Evolutionary conservation across 2,113 vertebrate species (phyloP).

Genomic region (Corythornis madagascariensis): DNA sequence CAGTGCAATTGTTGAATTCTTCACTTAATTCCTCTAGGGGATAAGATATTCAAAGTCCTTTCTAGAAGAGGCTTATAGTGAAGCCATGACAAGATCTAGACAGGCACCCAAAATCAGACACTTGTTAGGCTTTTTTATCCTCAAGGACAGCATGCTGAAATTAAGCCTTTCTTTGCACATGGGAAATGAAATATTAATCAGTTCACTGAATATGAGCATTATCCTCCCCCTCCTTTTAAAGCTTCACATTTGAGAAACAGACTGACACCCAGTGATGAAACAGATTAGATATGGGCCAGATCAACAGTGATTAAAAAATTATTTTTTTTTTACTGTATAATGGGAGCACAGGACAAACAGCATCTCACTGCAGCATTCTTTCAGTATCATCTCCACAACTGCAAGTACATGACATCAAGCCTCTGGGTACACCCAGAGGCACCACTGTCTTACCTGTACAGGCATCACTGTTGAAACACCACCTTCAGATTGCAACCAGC

Average conservation of each 20-base stretch:
- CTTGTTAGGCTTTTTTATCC: not conserved
- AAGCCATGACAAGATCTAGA: not conserved
- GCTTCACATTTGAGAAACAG: not conserved
- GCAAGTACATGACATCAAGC: fast-evolving
- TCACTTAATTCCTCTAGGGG: not conserved
- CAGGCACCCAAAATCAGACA: not conserved
- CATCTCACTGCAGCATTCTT: not conserved
- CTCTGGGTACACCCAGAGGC: fast-evolving
- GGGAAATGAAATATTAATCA: not conserved
- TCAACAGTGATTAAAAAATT: not conserved
- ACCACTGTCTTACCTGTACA: not conserved
- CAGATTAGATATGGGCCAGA: not conserved
- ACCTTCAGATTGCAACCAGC: too few species aligned
- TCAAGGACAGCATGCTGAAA: not conserved
- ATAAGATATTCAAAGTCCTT: not conserved
- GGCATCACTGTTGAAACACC: not conserved
- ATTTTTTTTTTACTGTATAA: not conserved
- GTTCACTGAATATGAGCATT: not conserved
- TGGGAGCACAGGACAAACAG: too few species aligned
- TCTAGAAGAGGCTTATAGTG: too few species aligned
- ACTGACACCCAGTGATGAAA: not conserved
- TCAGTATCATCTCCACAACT: not conserved
- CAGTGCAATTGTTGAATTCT: not conserved
- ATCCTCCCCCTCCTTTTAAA: not conserved
- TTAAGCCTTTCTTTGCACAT: not conserved